Evolutionary conservation across 2,888 invertebrate species (phyloP), one percentile per base, ranked within the genome.

Genomic region (Agrotis puta): DNA sequence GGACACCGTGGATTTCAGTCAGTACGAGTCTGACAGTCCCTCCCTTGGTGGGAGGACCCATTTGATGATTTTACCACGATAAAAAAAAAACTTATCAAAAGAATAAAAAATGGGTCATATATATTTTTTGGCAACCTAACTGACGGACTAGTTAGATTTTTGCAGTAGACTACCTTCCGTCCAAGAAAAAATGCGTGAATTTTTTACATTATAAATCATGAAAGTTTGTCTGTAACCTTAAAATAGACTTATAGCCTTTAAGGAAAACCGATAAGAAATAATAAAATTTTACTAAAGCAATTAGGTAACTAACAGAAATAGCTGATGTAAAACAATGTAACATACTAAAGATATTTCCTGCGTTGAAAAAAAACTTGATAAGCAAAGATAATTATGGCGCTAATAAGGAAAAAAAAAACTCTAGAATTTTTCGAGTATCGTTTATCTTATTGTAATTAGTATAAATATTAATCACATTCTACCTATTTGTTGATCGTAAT

Each of bases 271-370:
- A 39, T 7, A 3, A 5, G 13, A 22, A 70, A n/a, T 33, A 45
- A 20, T 24, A 3, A 3, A 45, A 45, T 3, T 54, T 51, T 16
- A n/a, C 43, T 24, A 24, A 22, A 57, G 24, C 5, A 39, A 64
- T 16, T n/a, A 62, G 5, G 9, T 27, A 33, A 5, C 5, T 27
- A 45, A 61, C 7, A 48, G 5, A 66, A 54, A n/a, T 50, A 33
- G 27, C 0, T 14, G 16, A 48, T 1, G 20, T 45, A 22, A n/a
- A 69, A 24, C 24, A 18, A 67, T 53, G 39, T 33, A 18, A 13
- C 74, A 59, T 59, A 54, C 20, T 22, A 33, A 6, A 48, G 76
- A 67, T 76, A 76, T 75, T 76, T 76, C 76, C 81, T 51, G 51
- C 47, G 13, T 48, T 43, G n/a, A 13, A 63, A 75, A 27, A 51